phyloP scores from a whole-genome alignment of 1,140 invertebrate genomes.

The Magallana angulata region DNA sequence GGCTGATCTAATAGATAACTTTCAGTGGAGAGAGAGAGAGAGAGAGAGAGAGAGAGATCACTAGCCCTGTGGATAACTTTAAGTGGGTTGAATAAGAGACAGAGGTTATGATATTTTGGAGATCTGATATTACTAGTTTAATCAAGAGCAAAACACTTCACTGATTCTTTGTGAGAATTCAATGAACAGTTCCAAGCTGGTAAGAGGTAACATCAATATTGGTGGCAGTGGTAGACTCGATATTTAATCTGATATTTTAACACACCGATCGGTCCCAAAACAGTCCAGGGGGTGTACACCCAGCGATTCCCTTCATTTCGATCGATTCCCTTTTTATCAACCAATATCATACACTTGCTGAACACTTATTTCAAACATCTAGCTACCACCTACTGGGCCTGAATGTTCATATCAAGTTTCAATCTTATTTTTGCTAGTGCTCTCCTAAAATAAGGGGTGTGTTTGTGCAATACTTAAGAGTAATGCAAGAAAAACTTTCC shows the following conservation, averaged over 20 bases:
- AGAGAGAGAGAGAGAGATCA: too few relatives aligned
- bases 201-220: constrained; percentile 15
- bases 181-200: background rate
- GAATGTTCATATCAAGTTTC: too few relatives aligned
- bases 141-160: constrained; percentile 26
- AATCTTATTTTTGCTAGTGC: too few relatives aligned
- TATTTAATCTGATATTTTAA: constrained; percentile 34
- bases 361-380: too few relatives aligned
- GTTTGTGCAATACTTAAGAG: too few relatives aligned
- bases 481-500: too few relatives aligned
- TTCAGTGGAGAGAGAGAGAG: too few relatives aligned
- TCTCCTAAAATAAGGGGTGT: too few relatives aligned
- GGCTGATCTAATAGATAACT: background rate
- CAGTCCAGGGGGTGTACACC: constrained; percentile 4
- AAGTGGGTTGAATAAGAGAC: too few relatives aligned
- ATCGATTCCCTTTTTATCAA: background rate
- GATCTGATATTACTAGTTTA: constrained; percentile 16
- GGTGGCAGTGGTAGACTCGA: background rate
- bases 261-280: background rate
- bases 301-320: background rate
- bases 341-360: too few relatives aligned
- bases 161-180: constrained; percentile 20
- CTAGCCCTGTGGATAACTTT: too few relatives aligned
- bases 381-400: too few relatives aligned
- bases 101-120: background rate